Percentiles rank a stretch among this genome's conserved stretches.
These are phyloP conservation scores for Paralvinella palmiformis DNA, from an alignment of 1,140 invertebrate species.

Conservation along the genomic window DNA sequence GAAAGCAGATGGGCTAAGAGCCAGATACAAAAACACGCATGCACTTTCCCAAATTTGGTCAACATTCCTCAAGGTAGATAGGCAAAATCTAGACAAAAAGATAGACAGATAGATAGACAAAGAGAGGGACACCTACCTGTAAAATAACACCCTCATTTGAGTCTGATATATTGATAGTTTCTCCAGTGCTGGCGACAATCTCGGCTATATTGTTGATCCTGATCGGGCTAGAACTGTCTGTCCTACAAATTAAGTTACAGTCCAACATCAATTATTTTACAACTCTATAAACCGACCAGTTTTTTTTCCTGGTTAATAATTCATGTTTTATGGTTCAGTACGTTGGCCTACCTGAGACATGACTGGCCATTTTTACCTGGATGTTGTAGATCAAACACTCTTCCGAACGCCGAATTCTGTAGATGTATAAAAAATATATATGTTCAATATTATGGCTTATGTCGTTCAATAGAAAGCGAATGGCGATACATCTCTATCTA, in stretches of 20 bases:
- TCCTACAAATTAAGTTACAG: neutral
- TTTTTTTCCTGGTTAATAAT: neutral
- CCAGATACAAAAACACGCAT: too few species aligned
- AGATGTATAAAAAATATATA: too few species aligned
- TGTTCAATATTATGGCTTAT: too few species aligned
- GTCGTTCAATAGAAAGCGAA: too few species aligned
- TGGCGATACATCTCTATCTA: too few species aligned
- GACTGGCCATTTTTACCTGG: neutral
- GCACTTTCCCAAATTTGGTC: too few species aligned
- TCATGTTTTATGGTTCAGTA: too few species aligned
- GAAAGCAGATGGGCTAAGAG: too few species aligned
- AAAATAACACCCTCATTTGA: neutral
- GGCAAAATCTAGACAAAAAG: neutral
- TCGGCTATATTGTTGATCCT: slow-evolving; percentile 47
- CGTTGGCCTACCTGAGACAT: neutral
- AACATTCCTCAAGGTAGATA: neutral
- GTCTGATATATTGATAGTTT: slow-evolving; percentile 49
- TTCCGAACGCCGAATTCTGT: neutral
- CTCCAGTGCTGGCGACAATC: slow-evolving; percentile 49
- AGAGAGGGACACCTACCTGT: neutral
- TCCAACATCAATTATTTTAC: too few species aligned
- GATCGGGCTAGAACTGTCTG: neutral
- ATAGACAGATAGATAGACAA: neutral
- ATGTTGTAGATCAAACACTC: slow-evolving; percentile 5
- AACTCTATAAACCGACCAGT: neutral